A percentile compares a stretch with the other conserved stretches of the same genome.
Evolutionary conservation across 2,888 invertebrate species (phyloP).

Genomic region (Tortrix viridana): DNA sequence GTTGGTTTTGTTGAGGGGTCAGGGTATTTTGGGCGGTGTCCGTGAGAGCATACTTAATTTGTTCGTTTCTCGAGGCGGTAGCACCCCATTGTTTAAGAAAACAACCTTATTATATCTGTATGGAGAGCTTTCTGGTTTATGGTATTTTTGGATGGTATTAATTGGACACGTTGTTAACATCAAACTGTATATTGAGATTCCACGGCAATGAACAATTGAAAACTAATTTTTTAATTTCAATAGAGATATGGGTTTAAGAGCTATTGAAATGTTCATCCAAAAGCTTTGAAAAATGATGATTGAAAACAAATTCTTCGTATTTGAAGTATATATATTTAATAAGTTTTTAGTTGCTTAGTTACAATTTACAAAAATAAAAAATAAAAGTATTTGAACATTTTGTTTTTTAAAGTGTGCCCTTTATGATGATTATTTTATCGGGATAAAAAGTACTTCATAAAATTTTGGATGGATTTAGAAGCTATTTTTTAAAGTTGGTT

Average conservation of each 20-base stretch:
- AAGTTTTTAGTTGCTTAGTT: too few species aligned
- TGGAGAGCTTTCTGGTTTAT: conserved; percentile 63
- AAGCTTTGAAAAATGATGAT: too few species aligned
- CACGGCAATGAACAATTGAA: conserved; percentile 8
- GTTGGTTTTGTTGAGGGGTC: conserved; percentile 43
- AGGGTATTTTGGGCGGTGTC: conserved; percentile 54
- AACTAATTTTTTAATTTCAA: not conserved
- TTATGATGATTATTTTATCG: too few species aligned
- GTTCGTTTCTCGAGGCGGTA: conserved; percentile 67
- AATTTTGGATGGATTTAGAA: too few species aligned
- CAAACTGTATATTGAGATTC: conserved; percentile 12
- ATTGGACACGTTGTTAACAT: conserved; percentile 12
- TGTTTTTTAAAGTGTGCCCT: too few species aligned
- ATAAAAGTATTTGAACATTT: too few species aligned
- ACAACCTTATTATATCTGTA: conserved; percentile 74
- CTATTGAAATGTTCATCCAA: too few species aligned
- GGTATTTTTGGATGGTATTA: conserved; percentile 52
- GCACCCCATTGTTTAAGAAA: conserved; percentile 76
- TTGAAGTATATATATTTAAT: too few species aligned
- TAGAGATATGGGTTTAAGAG: not conserved
- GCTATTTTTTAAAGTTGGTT: too few species aligned
- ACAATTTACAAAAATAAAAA: too few species aligned
- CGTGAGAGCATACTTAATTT: conserved; percentile 78
- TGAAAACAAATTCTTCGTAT: too few species aligned
- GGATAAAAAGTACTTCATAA: too few species aligned